Base-by-base conservation (phyloP, 2,113 vertebrate species). In the Cavia porcellus region DNA sequence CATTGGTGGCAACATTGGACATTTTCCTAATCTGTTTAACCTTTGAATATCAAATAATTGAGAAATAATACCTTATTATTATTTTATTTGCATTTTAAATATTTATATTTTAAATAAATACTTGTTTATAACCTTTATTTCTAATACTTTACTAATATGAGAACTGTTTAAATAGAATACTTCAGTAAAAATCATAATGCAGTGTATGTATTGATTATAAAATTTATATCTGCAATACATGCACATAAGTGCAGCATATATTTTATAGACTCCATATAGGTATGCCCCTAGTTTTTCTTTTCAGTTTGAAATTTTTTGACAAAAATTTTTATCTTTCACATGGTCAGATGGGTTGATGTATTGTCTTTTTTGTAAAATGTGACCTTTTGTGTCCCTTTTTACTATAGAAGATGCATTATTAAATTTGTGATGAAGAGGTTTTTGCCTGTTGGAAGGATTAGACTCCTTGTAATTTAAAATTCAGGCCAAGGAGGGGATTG, bases 321-420 rank as follows among this genome's bases (percentile, higher is more conserved):
- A 62, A 66, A 7, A 19, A 84, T 93, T 87, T 4, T 81, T 92
- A 81, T 92, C 20, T 55, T 89, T 85, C 35, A 55, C 61, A 14
- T 72, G 4, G 6, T 79, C 38, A 72, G 82, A 86, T 55, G 50
- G 94, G 14, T 59, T 70, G 52, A 90, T 77, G 13, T 74, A 84
- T 80, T 50, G 35, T 32, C 11, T 72, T 81, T 94, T 62, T 45
- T 95, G 74, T 86, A 86, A 83, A 28, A 5, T 92, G 77, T 92
- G 8, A 6, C 55, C 4, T 66, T 77, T 89, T 72, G 68, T 50
- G 14, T 42, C 20, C 2, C 5, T 50, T 92, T 95, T 91, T 74
- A 52, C 1, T 61, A 7, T 42, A 52, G 15, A 59, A 83, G 32
- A 86, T 55, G 0, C 14, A 59, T 90, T 92, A 52, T 92, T 91